Conservation (phyloP, 2,113 vertebrate genomes). For the Syngnathus scovelli region DNA sequence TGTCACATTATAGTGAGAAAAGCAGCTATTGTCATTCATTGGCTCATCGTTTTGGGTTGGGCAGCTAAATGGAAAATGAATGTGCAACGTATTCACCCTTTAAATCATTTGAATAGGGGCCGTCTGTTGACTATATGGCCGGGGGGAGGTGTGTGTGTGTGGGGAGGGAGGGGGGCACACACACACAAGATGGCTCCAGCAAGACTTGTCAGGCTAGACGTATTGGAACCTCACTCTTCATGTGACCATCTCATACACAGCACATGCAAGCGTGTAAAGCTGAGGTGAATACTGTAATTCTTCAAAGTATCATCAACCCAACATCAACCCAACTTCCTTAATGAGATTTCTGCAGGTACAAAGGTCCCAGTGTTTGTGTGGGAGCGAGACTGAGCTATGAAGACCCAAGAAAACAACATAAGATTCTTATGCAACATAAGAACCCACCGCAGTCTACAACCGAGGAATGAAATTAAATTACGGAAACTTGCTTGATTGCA, state of each 20-base stretch:
- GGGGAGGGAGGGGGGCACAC: no score
- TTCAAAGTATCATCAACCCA: not conserved
- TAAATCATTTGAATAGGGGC: not conserved
- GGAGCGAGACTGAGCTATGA: not conserved
- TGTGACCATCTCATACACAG: not conserved
- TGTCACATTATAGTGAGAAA: not conserved
- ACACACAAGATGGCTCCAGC: not conserved
- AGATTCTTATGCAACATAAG: no score
- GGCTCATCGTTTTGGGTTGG: slow-evolving; percentile 8
- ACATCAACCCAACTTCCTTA: not conserved
- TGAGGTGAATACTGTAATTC: not conserved
- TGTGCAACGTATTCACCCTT: not conserved
- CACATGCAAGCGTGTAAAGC: not conserved
- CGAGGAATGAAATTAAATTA: slow-evolving; percentile 7
- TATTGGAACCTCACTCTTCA: not conserved
- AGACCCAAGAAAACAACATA: slow-evolving; percentile 21
- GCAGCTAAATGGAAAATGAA: not conserved
- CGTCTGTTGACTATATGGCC: not conserved
- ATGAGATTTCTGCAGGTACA: not conserved
- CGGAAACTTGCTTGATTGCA: slow-evolving; percentile 2
- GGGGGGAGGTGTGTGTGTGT: not conserved
- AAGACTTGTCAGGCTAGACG: not conserved
- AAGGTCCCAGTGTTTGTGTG: not conserved
- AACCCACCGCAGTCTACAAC: not conserved
- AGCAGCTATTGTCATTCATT: slow-evolving; percentile 20